These are phyloP conservation scores for Caiman crocodilus DNA, from an alignment of 2,797 vertebrate genomes.

Conservation along the genomic window DNA sequence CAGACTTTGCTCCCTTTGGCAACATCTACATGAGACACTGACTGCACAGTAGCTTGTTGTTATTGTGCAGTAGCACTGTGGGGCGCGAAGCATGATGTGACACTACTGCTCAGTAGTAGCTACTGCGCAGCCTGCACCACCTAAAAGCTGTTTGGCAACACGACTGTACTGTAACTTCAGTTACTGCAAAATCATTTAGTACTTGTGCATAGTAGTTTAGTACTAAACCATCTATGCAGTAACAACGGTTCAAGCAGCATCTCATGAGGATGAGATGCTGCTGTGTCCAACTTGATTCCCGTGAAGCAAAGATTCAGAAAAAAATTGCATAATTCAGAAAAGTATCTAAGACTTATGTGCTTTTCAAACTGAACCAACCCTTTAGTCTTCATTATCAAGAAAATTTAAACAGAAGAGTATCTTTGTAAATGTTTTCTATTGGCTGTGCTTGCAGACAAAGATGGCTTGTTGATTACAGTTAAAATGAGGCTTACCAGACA, in stretches of 20 bases:
- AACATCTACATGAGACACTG: background rate
- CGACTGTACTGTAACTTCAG: too few species aligned
- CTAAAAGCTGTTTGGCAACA: too few species aligned
- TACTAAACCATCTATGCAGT: too few species aligned
- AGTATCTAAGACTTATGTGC: background rate
- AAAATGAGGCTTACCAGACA: constrained; percentile 19
- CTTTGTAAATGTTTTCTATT: constrained; percentile 17
- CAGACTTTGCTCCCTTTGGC: background rate
- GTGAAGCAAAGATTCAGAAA: background rate
- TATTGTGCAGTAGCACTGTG: too few species aligned
- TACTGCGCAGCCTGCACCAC: too few species aligned
- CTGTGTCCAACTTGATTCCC: background rate
- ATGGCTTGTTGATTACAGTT: constrained; percentile 8
- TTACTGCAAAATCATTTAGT: too few species aligned
- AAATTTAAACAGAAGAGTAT: background rate
- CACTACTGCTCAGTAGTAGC: too few species aligned
- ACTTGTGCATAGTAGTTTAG: too few species aligned
- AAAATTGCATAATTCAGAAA: constrained; percentile 21
- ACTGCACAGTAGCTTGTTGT: too few species aligned
- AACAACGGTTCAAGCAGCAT: too few species aligned
- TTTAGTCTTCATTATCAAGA: constrained; percentile 2
- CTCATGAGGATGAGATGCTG: too few species aligned
- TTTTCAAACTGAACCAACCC: constrained; percentile 17
- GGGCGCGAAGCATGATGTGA: too few species aligned
- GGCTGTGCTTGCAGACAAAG: constrained; percentile 18